A percentile compares a stretch with the other conserved stretches of the same genome.
Conservation (phyloP, 2,888 invertebrate species). For the Patella ulyssiponensis region DNA sequence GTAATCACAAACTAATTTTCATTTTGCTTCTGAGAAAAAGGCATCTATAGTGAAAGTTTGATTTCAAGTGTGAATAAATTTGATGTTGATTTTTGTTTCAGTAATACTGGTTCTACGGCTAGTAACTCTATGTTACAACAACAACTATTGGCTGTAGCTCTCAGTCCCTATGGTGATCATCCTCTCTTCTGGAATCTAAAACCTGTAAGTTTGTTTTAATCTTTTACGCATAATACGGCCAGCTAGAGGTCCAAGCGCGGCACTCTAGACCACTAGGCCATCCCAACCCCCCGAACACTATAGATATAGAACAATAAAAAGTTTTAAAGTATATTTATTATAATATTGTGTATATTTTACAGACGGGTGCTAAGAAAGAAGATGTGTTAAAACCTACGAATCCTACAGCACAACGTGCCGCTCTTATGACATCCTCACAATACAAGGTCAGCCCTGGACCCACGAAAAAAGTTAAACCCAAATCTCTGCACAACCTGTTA, state of each 20-base stretch:
- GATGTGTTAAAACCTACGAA: slow-evolving; percentile 79
- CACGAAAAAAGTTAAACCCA: slow-evolving; percentile 77
- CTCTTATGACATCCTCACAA: slow-evolving; percentile 67
- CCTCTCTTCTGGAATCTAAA: slow-evolving; percentile 84
- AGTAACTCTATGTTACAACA: slow-evolving; percentile 81
- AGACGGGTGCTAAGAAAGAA: slow-evolving; percentile 77
- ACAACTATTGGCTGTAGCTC: slow-evolving; percentile 76
- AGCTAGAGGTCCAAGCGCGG: too few relatives aligned
- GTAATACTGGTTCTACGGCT: slow-evolving; percentile 38
- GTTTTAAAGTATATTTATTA: neutral
- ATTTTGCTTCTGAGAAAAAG: too few relatives aligned
- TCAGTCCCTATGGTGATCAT: slow-evolving; percentile 89
- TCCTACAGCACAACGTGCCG: slow-evolving; percentile 78
- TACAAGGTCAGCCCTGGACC: slow-evolving; percentile 78
- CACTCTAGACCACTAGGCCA: too few relatives aligned
- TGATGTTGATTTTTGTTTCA: slow-evolving; percentile 24
- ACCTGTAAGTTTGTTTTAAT: slow-evolving; percentile 41
- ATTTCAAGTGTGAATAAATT: too few relatives aligned
- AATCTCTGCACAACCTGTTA: slow-evolving; percentile 65
- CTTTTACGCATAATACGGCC: too few relatives aligned
- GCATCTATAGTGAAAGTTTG: too few relatives aligned
- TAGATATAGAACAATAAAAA: too few relatives aligned
- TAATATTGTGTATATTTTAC: slow-evolving; percentile 24
- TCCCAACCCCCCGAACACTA: too few relatives aligned
- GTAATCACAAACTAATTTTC: too few relatives aligned